phyloP scores from a whole-genome alignment of 2,113 vertebrate genomes.

The Empidonax traillii region DNA sequence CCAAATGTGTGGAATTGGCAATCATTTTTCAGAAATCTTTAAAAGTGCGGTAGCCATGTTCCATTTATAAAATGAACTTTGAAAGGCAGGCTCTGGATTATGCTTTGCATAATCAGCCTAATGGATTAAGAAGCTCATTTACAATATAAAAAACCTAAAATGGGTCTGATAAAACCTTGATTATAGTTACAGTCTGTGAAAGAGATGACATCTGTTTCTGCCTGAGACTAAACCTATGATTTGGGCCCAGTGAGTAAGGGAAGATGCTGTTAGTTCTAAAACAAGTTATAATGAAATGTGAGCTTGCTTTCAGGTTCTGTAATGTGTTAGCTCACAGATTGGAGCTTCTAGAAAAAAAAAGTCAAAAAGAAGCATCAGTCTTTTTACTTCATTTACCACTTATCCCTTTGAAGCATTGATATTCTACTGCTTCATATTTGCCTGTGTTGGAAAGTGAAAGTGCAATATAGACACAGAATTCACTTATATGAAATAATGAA shows the following conservation, averaged over 20 bases:
- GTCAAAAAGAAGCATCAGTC: rapidly evolving
- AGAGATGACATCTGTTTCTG: conserved; percentile 25
- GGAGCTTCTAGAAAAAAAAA: not conserved
- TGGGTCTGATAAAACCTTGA: conserved; percentile 15
- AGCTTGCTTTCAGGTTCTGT: not conserved
- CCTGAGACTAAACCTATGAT: not conserved
- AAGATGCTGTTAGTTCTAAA: not conserved
- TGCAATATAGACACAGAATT: not conserved
- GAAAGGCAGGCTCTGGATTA: conserved; percentile 12
- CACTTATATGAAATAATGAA: not conserved
- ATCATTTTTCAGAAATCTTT: conserved; percentile 18
- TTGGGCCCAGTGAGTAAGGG: not conserved
- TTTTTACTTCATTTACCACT: not conserved
- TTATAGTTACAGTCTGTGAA: not conserved
- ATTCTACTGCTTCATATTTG: not conserved
- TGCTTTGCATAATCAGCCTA: conserved; percentile 51
- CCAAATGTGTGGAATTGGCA: conserved; percentile 12
- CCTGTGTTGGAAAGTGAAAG: not conserved
- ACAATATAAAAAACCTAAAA: conserved; percentile 41
- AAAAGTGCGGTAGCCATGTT: not conserved
- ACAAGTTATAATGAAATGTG: not conserved
- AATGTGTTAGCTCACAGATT: not conserved
- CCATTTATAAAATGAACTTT: conserved; percentile 48
- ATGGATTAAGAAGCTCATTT: conserved; percentile 52
- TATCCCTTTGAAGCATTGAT: not conserved